Percentiles rank a stretch among this genome's conserved stretches.
Evolutionary conservation across 2,797 vertebrate genomes (phyloP).

Genomic region (Anabas testudineus): DNA sequence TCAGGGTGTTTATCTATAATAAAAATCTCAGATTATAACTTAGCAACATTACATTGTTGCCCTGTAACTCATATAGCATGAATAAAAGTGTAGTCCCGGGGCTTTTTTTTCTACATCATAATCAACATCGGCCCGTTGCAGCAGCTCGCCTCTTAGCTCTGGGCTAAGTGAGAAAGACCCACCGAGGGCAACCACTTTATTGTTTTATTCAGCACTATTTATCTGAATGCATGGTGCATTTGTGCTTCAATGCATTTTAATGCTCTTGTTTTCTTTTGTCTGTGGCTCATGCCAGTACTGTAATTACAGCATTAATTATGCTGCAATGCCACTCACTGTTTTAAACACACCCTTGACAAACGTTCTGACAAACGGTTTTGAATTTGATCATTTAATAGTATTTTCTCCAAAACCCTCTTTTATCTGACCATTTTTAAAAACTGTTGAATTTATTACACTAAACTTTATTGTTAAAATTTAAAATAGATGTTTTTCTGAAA

Average conservation of each 20-base stretch:
- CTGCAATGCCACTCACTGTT: too few relatives aligned
- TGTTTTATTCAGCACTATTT: slow-evolving; percentile 45
- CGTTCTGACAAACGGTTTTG: too few relatives aligned
- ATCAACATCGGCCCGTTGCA: slow-evolving; percentile 43
- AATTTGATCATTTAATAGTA: too few relatives aligned
- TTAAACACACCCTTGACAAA: too few relatives aligned
- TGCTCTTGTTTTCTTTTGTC: slow-evolving; percentile 24
- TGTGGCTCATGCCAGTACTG: slow-evolving; percentile 12
- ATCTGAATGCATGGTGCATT: slow-evolving; percentile 40
- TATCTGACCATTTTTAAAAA: too few relatives aligned
- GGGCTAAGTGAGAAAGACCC: slow-evolving; percentile 24
- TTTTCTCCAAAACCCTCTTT: too few relatives aligned
- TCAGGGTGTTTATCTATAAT: slow-evolving; percentile 74
- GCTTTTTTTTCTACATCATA: slow-evolving; percentile 25
- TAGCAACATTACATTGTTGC: slow-evolving; percentile 43
- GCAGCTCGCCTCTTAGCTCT: slow-evolving; percentile 52
- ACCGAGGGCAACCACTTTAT: slow-evolving; percentile 37
- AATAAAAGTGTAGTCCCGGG: slow-evolving; percentile 37
- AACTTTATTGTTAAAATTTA: too few relatives aligned
- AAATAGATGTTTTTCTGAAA: too few relatives aligned
- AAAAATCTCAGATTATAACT: slow-evolving; percentile 65
- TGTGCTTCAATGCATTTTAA: slow-evolving; percentile 49
- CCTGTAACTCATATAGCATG: slow-evolving; percentile 37
- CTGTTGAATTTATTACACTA: too few relatives aligned
- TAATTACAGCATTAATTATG: slow-evolving; percentile 32